A percentile compares a stretch with the other conserved stretches of the same genome.
phyloP scores from a whole-genome alignment of 2,888 invertebrate species.

The Tanytarsus gracilentus region DNA sequence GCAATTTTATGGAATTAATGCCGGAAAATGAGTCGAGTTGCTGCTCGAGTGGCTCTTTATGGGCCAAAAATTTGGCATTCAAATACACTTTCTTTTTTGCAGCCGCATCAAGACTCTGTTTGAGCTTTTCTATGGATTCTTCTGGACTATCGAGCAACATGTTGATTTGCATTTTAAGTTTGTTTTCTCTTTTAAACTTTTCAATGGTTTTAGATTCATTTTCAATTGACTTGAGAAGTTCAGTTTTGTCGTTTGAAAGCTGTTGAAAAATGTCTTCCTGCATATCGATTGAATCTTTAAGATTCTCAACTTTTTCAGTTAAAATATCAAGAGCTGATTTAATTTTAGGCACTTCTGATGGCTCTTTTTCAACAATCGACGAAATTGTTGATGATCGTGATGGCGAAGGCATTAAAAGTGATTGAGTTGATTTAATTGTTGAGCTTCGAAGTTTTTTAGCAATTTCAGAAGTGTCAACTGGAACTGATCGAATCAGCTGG shows the following conservation, averaged over 20 bases:
- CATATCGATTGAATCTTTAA: constrained; percentile 41
- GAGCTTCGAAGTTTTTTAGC: constrained; percentile 19
- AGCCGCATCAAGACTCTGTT: constrained; percentile 50
- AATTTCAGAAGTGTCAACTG: background rate
- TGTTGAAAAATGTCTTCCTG: constrained; percentile 36
- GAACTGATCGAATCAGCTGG: background rate
- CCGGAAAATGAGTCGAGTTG: constrained; percentile 42
- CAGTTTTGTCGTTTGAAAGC: constrained; percentile 31
- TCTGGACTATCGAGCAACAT: constrained; percentile 57
- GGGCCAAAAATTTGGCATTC: constrained; percentile 64
- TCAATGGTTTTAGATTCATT: constrained; percentile 37
- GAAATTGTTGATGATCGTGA: constrained; percentile 5
- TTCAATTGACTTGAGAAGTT: constrained; percentile 32
- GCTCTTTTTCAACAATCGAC: background rate
- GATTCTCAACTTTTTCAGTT: constrained; percentile 34
- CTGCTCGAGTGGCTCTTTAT: constrained; percentile 55
- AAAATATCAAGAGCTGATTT: constrained; percentile 5
- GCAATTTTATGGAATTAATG: constrained; percentile 38
- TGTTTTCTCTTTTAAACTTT: constrained; percentile 42
- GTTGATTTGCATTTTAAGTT: constrained; percentile 51
- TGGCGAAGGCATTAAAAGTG: background rate
- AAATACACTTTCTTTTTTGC: constrained; percentile 54
- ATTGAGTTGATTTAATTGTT: constrained; percentile 1
- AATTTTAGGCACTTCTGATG: background rate
- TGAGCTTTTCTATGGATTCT: constrained; percentile 51